phyloP scores from a whole-genome alignment of 2,797 vertebrate genomes.

The Hybognathus amarus region DNA sequence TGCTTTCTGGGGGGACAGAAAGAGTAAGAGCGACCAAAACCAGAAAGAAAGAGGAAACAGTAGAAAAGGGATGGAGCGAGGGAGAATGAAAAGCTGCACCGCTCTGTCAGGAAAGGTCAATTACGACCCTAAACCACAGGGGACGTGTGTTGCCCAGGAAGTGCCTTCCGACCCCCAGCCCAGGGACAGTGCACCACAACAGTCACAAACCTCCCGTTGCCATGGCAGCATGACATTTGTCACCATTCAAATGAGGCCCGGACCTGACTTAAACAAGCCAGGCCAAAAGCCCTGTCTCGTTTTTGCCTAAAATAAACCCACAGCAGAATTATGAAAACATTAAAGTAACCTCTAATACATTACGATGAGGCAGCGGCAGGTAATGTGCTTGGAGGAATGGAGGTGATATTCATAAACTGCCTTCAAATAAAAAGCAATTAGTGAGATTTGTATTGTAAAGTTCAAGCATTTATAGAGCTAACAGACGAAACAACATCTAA shows the following conservation, averaged over 20 bases:
- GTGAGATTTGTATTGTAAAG: constrained; percentile 42
- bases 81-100: constrained; percentile 44
- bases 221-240: constrained; percentile 57
- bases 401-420: constrained; percentile 34
- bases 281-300: constrained; percentile 28
- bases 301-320: constrained; percentile 34
- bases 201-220: constrained; percentile 36
- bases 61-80: constrained; percentile 24
- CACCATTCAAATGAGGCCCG: constrained; percentile 55
- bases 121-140: constrained; percentile 39
- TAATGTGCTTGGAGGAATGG: not conserved
- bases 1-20: constrained; percentile 42
- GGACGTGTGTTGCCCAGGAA: constrained; percentile 56
- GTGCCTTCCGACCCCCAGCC: constrained; percentile 49
- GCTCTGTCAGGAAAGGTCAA: constrained; percentile 58
- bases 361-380: not conserved
- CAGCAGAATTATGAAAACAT: not conserved
- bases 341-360: not conserved
- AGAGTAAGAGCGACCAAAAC: constrained; percentile 32
- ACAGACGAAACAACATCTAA: constrained; percentile 37
- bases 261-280: constrained; percentile 43
- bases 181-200: constrained; percentile 39
- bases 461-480: constrained; percentile 38
- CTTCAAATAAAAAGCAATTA: constrained; percentile 37
- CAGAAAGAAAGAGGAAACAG: constrained; percentile 36